Base-by-base conservation (phyloP, 1,140 invertebrate genomes). In the Lordiphosa stackelbergi region DNA sequence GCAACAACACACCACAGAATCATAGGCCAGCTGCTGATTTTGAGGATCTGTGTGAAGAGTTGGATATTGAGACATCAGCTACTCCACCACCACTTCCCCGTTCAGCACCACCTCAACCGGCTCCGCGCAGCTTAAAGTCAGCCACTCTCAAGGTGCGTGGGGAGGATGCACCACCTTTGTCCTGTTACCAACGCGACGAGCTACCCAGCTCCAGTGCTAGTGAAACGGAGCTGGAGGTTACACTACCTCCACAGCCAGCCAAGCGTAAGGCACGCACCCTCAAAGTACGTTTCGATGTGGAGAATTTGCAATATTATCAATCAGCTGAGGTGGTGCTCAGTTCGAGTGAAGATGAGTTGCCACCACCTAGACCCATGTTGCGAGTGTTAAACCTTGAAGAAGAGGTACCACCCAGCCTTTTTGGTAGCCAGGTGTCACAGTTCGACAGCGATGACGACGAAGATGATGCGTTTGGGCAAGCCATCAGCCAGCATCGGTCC, bases 261-360 rank as follows among this genome's bases (percentile, higher is more conserved):
- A 75, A 60, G 41, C 72, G 77, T 0, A 53, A 45, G 6, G 51
- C 56, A 6, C 49, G 62, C 9, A 37, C 69, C 5, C 55, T 68
- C 1, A 81, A 71, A 16, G 85, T 86, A 5, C 77, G 85, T 35
- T 86, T 86, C 24, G 79, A 86, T 48, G 71, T 79, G 28, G 81
- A 74, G 0, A 85, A 73, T 45, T 60, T 81, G 13, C 85, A 79
- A 57, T 86, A 78, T 49, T 83, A 83, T 62, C 77, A 83, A 35
- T 77, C 77, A 4, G 78, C 78, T n/a, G 78, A 84, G 8, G 51
- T 81, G 8, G 51, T 81, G 13, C 66, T 69, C 9, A 69, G 72
- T 10, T 66, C 79, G 3, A 71, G 59, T 46, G 69, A 13, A n/a
- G 64, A 83, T 5, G 83, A 84, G 1, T 59, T 59, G 28, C 43